Percentiles rank a stretch among this genome's conserved stretches.
Evolutionary conservation across 2,797 vertebrate species (phyloP).

Genomic region (Cossypha niveicapilla): DNA sequence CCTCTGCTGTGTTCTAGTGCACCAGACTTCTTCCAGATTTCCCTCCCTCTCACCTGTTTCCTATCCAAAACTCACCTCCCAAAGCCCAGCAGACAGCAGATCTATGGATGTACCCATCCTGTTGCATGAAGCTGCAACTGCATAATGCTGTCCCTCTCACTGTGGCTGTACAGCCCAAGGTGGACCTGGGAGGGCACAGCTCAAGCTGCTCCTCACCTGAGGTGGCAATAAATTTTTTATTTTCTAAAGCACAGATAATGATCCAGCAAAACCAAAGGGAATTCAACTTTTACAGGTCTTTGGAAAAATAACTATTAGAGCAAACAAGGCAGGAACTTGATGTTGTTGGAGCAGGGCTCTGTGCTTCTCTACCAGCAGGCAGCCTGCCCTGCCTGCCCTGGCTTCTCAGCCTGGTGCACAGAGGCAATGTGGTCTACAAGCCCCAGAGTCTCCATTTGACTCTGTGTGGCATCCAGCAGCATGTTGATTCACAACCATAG

Average conservation of each 20-base stretch:
- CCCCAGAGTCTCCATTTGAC: not conserved
- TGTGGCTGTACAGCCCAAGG: not conserved
- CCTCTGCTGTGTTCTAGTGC: not conserved
- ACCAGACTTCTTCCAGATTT: not conserved
- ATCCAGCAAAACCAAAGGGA: not conserved
- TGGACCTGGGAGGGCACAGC: not conserved
- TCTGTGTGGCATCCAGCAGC: not conserved
- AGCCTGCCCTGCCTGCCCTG: not conserved
- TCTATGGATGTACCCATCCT: not conserved
- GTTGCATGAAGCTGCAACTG: not conserved
- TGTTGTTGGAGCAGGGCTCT: not conserved
- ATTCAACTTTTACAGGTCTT: not conserved
- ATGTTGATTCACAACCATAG: rapidly evolving
- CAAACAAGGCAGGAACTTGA: not conserved
- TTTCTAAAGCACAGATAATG: not conserved
- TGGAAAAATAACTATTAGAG: not conserved
- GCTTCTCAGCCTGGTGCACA: not conserved
- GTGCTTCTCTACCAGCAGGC: not conserved
- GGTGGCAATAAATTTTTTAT: not conserved
- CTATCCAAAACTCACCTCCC: not conserved
- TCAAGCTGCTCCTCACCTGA: not conserved
- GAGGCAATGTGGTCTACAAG: not conserved
- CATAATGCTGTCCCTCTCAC: not conserved
- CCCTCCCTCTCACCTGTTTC: not conserved
- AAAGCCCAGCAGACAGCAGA: not conserved